Evolutionary conservation across 2,888 invertebrate genomes (phyloP).

Genomic region (Trissolcus japonicus): DNA sequence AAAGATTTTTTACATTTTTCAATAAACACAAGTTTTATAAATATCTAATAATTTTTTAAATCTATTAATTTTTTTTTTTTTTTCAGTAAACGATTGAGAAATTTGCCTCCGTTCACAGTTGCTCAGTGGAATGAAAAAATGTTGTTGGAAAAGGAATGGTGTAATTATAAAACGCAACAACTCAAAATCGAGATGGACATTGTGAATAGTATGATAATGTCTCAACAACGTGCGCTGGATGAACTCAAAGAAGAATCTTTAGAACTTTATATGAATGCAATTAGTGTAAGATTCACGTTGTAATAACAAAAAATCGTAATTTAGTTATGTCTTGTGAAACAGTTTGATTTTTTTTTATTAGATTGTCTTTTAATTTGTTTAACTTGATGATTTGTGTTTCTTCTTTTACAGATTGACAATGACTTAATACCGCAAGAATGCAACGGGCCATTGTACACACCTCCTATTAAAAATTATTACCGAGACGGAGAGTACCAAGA

Average conservation of each 20-base stretch:
- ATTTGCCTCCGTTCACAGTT: conserved; percentile 76
- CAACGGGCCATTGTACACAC: conserved; percentile 88
- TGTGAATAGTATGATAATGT: conserved; percentile 82
- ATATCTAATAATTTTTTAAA: neutral
- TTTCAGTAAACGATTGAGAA: conserved; percentile 78
- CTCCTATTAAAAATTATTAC: conserved; percentile 87
- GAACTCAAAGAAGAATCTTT: conserved; percentile 89
- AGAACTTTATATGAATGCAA: conserved; percentile 90
- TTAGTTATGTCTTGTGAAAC: too few relatives aligned
- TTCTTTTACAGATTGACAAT: conserved; percentile 24
- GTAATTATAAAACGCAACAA: conserved; percentile 82
- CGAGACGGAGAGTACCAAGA: conserved; percentile 95
- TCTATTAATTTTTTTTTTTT: neutral
- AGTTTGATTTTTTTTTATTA: too few relatives aligned
- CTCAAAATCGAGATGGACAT: conserved; percentile 82
- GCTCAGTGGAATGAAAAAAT: conserved; percentile 82
- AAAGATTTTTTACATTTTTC: too few relatives aligned
- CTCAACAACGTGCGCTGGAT: conserved; percentile 87
- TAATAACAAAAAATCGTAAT: neutral
- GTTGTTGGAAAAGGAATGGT: conserved; percentile 86
- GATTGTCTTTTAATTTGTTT: neutral
- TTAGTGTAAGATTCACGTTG: conserved; percentile 80
- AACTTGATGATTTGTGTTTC: neutral
- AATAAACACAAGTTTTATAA: too few relatives aligned
- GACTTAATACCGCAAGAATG: conserved; percentile 78